A percentile compares a stretch with the other conserved stretches of the same genome.
These are phyloP conservation scores for Leucopsar rothschildi DNA, from an alignment of 2,113 vertebrate species.

Conservation along the genomic window DNA sequence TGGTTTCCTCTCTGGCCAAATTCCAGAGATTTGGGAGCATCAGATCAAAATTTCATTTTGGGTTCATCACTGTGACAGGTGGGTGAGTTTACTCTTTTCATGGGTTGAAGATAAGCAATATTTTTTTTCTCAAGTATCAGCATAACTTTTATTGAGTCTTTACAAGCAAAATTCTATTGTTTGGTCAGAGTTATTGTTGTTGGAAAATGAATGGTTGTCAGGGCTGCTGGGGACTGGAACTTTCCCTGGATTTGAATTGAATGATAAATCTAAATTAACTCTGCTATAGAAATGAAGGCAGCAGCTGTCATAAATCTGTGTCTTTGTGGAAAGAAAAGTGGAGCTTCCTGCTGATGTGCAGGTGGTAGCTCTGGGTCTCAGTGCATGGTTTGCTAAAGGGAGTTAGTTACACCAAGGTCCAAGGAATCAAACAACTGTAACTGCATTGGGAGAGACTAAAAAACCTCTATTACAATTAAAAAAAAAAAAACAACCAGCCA, in stretches of 20 bases:
- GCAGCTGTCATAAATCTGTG: slow-evolving; percentile 29
- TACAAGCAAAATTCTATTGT: slow-evolving; percentile 7
- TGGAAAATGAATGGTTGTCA: background rate
- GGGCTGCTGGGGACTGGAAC: background rate
- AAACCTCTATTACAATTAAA: background rate
- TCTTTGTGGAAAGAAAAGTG: background rate
- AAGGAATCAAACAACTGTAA: background rate
- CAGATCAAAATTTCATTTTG: background rate
- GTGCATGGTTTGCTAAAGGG: background rate
- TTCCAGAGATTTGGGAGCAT: background rate
- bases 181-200: background rate
- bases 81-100: background rate
- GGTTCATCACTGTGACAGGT: background rate
- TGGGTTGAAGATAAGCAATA: background rate
- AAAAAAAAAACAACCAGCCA: background rate
- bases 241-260: slow-evolving; percentile 20
- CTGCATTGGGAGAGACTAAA: background rate
- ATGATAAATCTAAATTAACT: slow-evolving; percentile 28
- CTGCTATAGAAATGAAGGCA: slow-evolving; percentile 15
- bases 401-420: background rate
- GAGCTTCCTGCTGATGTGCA: background rate
- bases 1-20: background rate
- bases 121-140: background rate
- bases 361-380: background rate
- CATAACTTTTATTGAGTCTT: background rate